A percentile compares a stretch with the other conserved stretches of the same genome.
These are phyloP conservation scores for Salminus brasiliensis DNA, from an alignment of 2,113 vertebrate species.

Conservation along the genomic window DNA sequence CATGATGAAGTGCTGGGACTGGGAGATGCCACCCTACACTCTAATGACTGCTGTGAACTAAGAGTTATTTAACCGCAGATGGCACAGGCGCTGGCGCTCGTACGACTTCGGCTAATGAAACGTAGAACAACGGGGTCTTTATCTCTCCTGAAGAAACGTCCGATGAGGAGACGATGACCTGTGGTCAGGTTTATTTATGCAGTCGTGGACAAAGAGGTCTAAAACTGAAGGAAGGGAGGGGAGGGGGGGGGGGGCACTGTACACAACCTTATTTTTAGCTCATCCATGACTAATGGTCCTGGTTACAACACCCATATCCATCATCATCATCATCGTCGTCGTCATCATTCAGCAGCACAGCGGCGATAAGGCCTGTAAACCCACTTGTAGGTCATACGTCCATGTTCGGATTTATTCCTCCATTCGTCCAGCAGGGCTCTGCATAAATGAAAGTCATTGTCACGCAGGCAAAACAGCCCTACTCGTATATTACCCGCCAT, in stretches of 20 bases:
- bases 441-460: background rate
- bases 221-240: background rate
- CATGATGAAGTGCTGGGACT: slow-evolving; percentile 4
- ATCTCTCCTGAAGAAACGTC: background rate
- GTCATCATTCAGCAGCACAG: background rate
- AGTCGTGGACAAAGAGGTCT: background rate
- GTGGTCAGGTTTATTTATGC: background rate
- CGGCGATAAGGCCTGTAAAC: slow-evolving; percentile 10
- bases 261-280: background rate
- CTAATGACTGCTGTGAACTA: background rate
- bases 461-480: background rate
- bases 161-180: background rate
- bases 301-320: slow-evolving; percentile 14
- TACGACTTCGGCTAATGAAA: background rate
- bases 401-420: slow-evolving; percentile 9
- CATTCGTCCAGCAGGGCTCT: background rate
- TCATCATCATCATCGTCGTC: no score
- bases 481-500: slow-evolving; percentile 38
- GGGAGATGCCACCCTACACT: background rate
- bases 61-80: background rate
- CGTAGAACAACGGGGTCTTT: background rate
- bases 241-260: no score
- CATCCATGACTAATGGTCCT: background rate
- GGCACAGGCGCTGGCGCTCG: background rate
- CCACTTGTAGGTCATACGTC: slow-evolving; percentile 20